phyloP scores from a whole-genome alignment of 2,888 invertebrate genomes.

The Eumerus sabulonum region DNA sequence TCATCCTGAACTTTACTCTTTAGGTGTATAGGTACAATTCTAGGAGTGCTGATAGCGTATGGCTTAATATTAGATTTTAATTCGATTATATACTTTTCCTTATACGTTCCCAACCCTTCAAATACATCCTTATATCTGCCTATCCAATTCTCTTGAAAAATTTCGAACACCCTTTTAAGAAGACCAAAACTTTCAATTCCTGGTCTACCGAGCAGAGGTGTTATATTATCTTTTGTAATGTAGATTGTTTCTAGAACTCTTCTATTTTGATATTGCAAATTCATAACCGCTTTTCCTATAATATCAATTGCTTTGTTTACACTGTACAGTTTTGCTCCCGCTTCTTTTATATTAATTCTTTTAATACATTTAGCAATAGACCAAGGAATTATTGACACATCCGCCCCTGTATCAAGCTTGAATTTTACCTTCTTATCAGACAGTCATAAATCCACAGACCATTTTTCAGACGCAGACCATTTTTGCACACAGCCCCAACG shows the following conservation, averaged over 20 bases:
- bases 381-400: slow-evolving; percentile 27
- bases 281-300: not conserved
- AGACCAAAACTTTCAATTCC: slow-evolving; percentile 28
- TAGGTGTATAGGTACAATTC: slow-evolving; percentile 16
- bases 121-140: slow-evolving; percentile 10
- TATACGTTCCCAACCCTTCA: slow-evolving; percentile 17
- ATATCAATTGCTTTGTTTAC: not conserved
- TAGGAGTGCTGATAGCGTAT: slow-evolving; percentile 16
- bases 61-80: slow-evolving; percentile 18
- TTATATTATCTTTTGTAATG: slow-evolving; percentile 1
- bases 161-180: slow-evolving; percentile 17
- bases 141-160: slow-evolving; percentile 10
- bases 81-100: slow-evolving; percentile 20
- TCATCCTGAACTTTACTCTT: slow-evolving; percentile 8
- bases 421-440: slow-evolving; percentile 11
- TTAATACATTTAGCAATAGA: slow-evolving; percentile 1
- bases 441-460: slow-evolving; percentile 28
- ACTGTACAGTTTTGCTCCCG: slow-evolving; percentile 17
- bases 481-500: slow-evolving; percentile 16
- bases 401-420: slow-evolving; percentile 34
- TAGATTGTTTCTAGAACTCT: not conserved
- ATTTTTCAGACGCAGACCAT: too few species aligned
- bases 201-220: slow-evolving; percentile 8
- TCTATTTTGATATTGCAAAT: not conserved
- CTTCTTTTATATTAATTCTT: not conserved